Evolutionary conservation across 92 coral and sea anemone species (phyloP).

Genomic region (Paragorgia papillata): DNA sequence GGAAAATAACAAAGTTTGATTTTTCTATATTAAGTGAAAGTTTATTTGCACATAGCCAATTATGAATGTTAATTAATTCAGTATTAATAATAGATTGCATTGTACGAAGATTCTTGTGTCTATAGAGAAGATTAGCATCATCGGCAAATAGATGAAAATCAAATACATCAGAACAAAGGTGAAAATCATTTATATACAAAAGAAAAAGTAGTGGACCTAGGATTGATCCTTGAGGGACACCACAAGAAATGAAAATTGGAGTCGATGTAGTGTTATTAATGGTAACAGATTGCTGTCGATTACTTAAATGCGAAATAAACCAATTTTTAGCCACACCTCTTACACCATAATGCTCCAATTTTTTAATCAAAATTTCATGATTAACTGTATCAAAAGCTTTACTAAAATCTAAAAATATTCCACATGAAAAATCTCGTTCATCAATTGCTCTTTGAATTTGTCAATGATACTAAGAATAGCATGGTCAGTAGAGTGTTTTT

Average conservation of each 20-base stretch:
- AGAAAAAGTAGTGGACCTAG: conserved; percentile 52
- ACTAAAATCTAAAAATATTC: conserved; percentile 2
- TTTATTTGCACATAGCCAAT: conserved; percentile 57
- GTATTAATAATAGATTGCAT: neutral
- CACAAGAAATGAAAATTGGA: conserved; percentile 33
- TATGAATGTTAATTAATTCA: neutral
- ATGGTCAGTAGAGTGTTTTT: conserved; percentile 14
- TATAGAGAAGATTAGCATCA: conserved; percentile 28
- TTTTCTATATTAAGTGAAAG: conserved; percentile 50
- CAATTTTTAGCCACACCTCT: conserved; percentile 18
- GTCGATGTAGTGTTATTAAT: conserved; percentile 14
- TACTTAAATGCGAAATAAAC: conserved; percentile 14
- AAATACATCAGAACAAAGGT: conserved; percentile 36
- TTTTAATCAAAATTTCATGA: neutral
- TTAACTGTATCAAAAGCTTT: conserved; percentile 6
- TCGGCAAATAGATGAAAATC: conserved; percentile 65
- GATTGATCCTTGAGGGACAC: conserved; percentile 58
- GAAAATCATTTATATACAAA: conserved; percentile 54
- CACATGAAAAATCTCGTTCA: conserved; percentile 4
- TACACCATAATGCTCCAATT: neutral
- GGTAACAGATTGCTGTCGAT: neutral
- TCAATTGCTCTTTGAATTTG: conserved; percentile 38
- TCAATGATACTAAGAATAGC: too few species aligned
- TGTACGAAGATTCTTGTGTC: neutral
- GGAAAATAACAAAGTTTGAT: conserved; percentile 54